Evolutionary conservation across 2,888 invertebrate genomes (phyloP).

Genomic region (Eupithecia tripunctaria): DNA sequence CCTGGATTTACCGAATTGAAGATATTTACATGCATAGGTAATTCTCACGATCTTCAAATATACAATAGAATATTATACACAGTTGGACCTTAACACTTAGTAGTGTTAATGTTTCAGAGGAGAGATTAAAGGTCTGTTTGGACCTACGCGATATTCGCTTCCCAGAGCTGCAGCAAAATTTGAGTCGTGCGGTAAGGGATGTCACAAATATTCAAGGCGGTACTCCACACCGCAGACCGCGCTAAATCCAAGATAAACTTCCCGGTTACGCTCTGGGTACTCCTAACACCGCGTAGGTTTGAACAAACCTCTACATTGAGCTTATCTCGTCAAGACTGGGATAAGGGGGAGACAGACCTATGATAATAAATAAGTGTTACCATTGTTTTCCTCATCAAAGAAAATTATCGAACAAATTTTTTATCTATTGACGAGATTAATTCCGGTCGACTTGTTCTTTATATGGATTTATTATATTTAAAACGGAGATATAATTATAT

Average conservation of each 20-base stretch:
- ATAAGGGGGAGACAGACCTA: neutral
- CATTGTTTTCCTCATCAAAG: neutral
- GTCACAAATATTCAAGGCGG: neutral
- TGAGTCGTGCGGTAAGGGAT: no score
- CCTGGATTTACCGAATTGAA: neutral
- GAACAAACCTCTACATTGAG: neutral
- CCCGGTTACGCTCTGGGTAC: neutral
- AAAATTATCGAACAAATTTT: no score
- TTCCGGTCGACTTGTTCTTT: neutral
- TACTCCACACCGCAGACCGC: neutral
- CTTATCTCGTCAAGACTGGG: neutral
- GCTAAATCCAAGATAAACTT: neutral
- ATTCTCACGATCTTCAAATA: neutral
- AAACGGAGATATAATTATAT: no score
- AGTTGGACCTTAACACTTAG: neutral
- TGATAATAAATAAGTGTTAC: neutral
- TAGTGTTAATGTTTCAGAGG: neutral
- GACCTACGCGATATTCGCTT: neutral
- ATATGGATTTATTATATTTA: neutral
- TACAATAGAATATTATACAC: neutral
- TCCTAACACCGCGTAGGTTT: neutral
- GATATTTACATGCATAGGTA: neutral
- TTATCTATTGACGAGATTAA: neutral
- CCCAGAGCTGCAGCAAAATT: neutral
- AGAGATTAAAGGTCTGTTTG: neutral